Evolutionary conservation across 2,113 vertebrate genomes (phyloP).

Genomic region (Scatophagus argus): DNA sequence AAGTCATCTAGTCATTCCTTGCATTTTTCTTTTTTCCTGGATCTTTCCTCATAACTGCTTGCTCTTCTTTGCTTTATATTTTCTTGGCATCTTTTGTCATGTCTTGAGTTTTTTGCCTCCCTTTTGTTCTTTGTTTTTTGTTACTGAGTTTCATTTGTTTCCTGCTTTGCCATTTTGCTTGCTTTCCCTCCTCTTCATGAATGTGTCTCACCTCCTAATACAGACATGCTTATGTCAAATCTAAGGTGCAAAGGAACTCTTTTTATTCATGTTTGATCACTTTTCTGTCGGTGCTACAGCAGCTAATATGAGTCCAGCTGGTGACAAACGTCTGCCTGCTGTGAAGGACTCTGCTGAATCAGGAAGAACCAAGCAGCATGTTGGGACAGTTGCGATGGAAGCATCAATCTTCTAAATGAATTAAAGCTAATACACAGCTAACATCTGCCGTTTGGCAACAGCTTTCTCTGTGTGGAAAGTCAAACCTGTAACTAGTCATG

Average conservation of each 20-base stretch:
- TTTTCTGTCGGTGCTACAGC: neutral
- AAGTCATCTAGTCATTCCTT: no score
- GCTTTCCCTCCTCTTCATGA: neutral
- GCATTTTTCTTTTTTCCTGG: no score
- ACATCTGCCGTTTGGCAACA: slow-evolving; percentile 62
- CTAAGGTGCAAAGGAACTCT: neutral
- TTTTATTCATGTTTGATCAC: neutral
- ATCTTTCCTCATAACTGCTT: no score
- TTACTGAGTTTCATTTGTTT: no score
- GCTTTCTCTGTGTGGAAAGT: neutral
- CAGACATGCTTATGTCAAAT: neutral
- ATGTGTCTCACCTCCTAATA: neutral
- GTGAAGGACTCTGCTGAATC: slow-evolving; percentile 71
- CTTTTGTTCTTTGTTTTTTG: neutral
- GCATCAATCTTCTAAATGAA: slow-evolving; percentile 73
- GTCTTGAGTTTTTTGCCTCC: neutral
- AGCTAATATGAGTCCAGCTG: slow-evolving; percentile 52
- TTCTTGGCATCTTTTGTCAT: no score
- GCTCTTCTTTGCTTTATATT: no score
- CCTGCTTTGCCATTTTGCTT: neutral
- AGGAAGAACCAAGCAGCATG: slow-evolving; percentile 34
- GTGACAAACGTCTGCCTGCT: slow-evolving; percentile 44
- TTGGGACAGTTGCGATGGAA: slow-evolving; percentile 48
- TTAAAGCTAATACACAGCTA: slow-evolving; percentile 63
- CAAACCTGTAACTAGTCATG: neutral